A percentile compares a stretch with the other conserved stretches of the same genome.
phyloP scores from a whole-genome alignment of 2,113 vertebrate species.

The Paramormyrops kingsleyae region DNA sequence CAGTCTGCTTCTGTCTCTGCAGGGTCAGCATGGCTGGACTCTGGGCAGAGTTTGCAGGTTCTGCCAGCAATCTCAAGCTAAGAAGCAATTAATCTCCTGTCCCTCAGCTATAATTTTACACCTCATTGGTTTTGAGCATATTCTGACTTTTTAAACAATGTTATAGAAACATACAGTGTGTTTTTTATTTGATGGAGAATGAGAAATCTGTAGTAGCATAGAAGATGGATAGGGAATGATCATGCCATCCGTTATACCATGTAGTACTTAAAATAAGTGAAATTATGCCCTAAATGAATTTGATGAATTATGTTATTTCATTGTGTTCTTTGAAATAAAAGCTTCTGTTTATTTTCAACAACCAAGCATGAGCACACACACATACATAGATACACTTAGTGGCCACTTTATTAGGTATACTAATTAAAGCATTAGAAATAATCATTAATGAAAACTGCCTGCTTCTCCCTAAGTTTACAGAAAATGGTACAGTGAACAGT shows the following conservation, averaged over 20 bases:
- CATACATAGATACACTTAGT: neutral
- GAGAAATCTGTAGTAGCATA: neutral
- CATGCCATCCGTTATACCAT: neutral
- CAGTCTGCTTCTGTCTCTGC: neutral
- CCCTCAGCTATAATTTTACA: neutral
- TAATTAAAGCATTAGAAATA: neutral
- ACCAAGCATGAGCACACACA: neutral
- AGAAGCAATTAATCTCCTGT: neutral
- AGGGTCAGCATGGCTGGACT: neutral
- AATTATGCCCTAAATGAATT: neutral
- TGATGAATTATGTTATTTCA: neutral
- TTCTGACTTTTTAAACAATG: neutral
- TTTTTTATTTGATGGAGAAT: neutral
- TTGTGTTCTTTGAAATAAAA: neutral
- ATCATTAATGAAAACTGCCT: neutral
- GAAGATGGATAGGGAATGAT: neutral
- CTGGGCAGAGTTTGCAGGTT: neutral
- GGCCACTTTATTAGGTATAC: neutral
- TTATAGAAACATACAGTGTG: neutral
- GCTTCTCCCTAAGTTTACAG: neutral
- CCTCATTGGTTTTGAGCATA: neutral
- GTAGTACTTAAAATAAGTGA: neutral
- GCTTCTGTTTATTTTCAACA: neutral
- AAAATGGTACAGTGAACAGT: neutral
- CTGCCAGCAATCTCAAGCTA: neutral